Conservation (phyloP, 2,797 vertebrate species). For the Manis crassicaudata region DNA sequence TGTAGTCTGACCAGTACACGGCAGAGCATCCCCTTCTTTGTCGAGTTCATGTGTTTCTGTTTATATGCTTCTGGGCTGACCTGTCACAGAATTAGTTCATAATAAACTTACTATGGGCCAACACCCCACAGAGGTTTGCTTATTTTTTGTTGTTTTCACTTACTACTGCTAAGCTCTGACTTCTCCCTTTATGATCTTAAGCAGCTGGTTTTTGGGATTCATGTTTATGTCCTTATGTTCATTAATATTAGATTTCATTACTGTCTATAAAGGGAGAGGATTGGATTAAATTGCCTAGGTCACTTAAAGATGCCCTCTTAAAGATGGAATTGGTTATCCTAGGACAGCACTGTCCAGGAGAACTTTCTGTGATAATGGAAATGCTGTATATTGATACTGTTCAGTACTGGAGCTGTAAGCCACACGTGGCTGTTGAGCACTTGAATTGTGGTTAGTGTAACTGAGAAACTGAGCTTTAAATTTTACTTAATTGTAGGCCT, state of each 20-base stretch:
- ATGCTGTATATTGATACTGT: background rate
- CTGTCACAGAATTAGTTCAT: background rate
- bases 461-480: background rate
- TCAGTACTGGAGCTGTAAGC: background rate
- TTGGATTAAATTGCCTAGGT: slow-evolving; percentile 49
- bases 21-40: background rate
- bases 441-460: background rate
- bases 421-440: background rate
- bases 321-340: slow-evolving; percentile 51
- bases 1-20: background rate
- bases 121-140: background rate
- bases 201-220: background rate
- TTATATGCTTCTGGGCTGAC: background rate
- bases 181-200: background rate
- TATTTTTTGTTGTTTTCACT: slow-evolving; percentile 22
- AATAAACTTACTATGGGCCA: background rate
- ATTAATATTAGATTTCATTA: slow-evolving; percentile 70
- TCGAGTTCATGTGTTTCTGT: background rate
- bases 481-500: background rate
- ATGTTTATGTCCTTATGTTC: slow-evolving; percentile 62
- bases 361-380: background rate
- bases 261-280: slow-evolving; percentile 50
- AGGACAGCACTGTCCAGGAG: background rate
- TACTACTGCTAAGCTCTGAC: background rate
- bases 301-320: slow-evolving; percentile 21